These are phyloP conservation scores for Naja naja DNA, from an alignment of 2,113 vertebrate genomes.

Conservation along the genomic window DNA sequence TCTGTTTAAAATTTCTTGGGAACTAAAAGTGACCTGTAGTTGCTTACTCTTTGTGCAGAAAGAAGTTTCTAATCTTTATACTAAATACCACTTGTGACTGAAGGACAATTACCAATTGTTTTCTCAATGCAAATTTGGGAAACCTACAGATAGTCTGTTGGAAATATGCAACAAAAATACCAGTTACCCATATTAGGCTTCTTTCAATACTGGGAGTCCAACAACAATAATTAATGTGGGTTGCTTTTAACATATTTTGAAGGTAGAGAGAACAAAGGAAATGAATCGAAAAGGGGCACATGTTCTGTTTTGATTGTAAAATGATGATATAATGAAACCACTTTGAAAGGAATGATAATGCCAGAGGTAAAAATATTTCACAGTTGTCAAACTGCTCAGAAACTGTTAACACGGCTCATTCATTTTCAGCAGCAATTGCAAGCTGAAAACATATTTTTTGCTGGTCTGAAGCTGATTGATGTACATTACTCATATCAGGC, in stretches of 20 bases:
- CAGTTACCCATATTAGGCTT: background rate
- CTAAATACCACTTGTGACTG: background rate
- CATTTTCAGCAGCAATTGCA: slow-evolving; percentile 67
- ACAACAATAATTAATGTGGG: background rate
- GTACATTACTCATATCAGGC: slow-evolving; percentile 74
- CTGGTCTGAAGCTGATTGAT: slow-evolving; percentile 75
- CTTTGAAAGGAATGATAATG: slow-evolving; percentile 61
- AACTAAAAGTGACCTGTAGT: background rate
- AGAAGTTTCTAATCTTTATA: background rate
- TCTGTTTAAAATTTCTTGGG: background rate
- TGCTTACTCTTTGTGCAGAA: background rate
- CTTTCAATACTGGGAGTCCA: background rate
- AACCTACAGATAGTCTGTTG: slow-evolving; percentile 30
- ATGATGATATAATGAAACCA: slow-evolving; percentile 45
- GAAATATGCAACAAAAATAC: background rate
- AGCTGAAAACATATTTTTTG: slow-evolving; percentile 69
- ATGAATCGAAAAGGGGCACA: slow-evolving; percentile 20
- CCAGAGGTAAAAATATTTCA: slow-evolving; percentile 64
- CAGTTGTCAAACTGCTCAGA: slow-evolving; percentile 65
- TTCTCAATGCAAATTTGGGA: slow-evolving; percentile 36
- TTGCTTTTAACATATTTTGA: background rate
- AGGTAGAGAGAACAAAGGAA: background rate
- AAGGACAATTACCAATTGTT: background rate
- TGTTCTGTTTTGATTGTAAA: slow-evolving; percentile 35
- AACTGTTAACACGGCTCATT: slow-evolving; percentile 69